A percentile compares a stretch with the other conserved stretches of the same genome.
Evolutionary conservation across 1,140 invertebrate genomes (phyloP).

Genomic region (Pseudomyrmex sp.): DNA sequence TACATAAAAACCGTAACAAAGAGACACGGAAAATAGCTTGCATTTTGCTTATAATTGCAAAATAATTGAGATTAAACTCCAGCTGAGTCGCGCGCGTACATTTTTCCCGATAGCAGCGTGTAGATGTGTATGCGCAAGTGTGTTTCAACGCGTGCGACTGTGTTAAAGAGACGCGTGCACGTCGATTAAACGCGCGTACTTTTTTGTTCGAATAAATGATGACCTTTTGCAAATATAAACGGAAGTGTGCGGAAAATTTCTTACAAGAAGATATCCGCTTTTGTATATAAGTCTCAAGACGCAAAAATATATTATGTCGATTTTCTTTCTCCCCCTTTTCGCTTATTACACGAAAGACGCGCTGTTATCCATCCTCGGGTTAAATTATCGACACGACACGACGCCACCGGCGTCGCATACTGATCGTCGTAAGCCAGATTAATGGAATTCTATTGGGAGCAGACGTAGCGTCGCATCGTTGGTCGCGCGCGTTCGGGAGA

Average conservation of each 20-base stretch:
- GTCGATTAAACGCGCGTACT: constrained; percentile 11
- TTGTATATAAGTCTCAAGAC: not conserved
- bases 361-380: constrained; percentile 51
- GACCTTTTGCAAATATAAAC: constrained; percentile 38
- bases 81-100: not conserved
- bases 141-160: constrained; percentile 3
- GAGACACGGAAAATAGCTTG: not conserved
- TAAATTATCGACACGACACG: constrained; percentile 55
- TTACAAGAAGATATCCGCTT: no score
- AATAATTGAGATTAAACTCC: constrained; percentile 34
- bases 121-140: not conserved
- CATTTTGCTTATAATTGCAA: constrained; percentile 18
- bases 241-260: no score
- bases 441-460: constrained; percentile 77
- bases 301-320: constrained; percentile 19
- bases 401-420: constrained; percentile 43
- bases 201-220: not conserved
- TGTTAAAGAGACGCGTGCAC: not conserved
- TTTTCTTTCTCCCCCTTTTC: not conserved
- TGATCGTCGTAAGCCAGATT: constrained; percentile 75
- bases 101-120: constrained; percentile 18
- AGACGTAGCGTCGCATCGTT: constrained; percentile 70
- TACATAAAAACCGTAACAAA: no score
- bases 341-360: constrained; percentile 51
- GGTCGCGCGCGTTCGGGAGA: constrained; percentile 74